Base-by-base conservation (phyloP, 2,888 invertebrate genomes). In the Xanthorhoe designata region DNA sequence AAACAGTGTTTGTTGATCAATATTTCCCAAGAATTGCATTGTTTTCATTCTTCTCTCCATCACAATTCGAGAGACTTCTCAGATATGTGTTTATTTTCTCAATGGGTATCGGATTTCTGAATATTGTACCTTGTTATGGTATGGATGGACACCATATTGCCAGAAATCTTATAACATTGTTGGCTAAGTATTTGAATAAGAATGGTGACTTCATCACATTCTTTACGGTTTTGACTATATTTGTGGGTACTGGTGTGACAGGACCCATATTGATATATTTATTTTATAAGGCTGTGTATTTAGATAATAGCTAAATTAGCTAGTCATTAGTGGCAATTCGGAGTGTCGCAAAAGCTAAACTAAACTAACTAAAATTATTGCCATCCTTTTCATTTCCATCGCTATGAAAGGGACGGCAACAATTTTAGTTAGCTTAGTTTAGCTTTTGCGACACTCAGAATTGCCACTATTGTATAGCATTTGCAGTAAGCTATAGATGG, bases 111-210 rank as follows among this genome's bases (percentile, higher is more conserved):
- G 98, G 97, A 9, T 94, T 99, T 72, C 91, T 99, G 32, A 99
- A 99, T 92, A 95, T 98, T 7, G 95, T 99, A 66, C 99, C 99
- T 0, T 98, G 98, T 86, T 97, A 98, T 84, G 97, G 96, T 69
- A 96, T 98, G 82, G 99, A 99, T 88, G 99, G 99, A 0, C 97
- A 99, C 82, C 96, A 97, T 86, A 98, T 99, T 77, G 94, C 96
- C 53, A 95, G 95, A 78, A 95, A 95, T 70, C 87, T 97, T 57
- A 94, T 95, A 68, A 95, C 96, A 83, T 89, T 95, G 72, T 85
- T 96, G 88, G 81, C 95, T 87, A 86, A 94, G 94, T 83, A 94
- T 92, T 79, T 94, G 87, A 84, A 94, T 95, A 79, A 95, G 94
- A 83, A 94, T 97, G 81, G 95, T 68, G 91, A 92, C 68, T 92